Conservation (phyloP, 2,888 invertebrate species). For the Xestobium rufovillosum region DNA sequence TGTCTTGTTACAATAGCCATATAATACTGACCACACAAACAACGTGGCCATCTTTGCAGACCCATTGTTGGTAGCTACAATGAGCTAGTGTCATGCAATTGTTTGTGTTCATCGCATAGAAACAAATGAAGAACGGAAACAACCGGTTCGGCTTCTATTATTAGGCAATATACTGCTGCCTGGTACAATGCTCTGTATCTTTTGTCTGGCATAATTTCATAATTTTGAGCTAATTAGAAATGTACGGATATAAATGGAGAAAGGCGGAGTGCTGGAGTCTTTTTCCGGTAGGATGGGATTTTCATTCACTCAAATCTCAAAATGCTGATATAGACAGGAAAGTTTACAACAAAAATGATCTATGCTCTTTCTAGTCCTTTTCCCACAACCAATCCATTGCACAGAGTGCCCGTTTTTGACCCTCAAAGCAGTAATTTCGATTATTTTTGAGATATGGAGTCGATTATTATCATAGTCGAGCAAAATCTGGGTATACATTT, state of each 20-base stretch:
- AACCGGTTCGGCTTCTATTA: slow-evolving; percentile 38
- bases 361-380: too few relatives aligned
- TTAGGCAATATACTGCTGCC: slow-evolving; percentile 33
- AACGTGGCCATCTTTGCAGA: slow-evolving; percentile 35
- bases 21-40: slow-evolving; percentile 38
- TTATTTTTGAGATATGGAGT: too few relatives aligned
- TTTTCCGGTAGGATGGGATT: slow-evolving; percentile 14
- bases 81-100: slow-evolving; percentile 38
- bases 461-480: too few relatives aligned
- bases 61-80: slow-evolving; percentile 37
- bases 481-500: too few relatives aligned
- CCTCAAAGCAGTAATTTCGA: too few relatives aligned
- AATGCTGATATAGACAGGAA: too few relatives aligned
- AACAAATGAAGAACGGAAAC: slow-evolving; percentile 40
- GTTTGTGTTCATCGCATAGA: slow-evolving; percentile 38
- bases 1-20: slow-evolving; percentile 34
- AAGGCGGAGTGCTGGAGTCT: slow-evolving; percentile 32
- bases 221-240: slow-evolving; percentile 35
- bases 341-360: too few relatives aligned
- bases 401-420: too few relatives aligned
- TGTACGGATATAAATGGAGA: slow-evolving; percentile 31
- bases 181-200: slow-evolving; percentile 29
- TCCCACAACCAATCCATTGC: too few relatives aligned
- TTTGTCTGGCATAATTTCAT: slow-evolving; percentile 34
- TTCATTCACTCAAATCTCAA: too few relatives aligned